Base-by-base conservation (phyloP, 2,113 vertebrate species). In the Lepidothrix coronata region DNA sequence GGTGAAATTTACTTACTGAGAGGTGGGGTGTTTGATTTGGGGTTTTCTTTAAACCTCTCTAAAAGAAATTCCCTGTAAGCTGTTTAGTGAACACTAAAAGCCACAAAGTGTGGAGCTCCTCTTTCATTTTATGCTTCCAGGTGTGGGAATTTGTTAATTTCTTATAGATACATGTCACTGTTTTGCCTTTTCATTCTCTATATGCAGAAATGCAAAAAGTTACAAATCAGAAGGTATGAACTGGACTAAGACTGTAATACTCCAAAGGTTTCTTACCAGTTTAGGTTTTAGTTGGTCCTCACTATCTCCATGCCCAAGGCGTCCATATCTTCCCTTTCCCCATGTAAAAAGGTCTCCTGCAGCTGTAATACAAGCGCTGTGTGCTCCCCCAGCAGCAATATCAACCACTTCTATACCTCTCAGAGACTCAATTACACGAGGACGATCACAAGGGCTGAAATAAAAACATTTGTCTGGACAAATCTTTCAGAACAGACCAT, bases 281-380 rank as follows among this genome's bases (percentile, higher is more conserved):
- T 99, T 99, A 41, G 99, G 99, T 97, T 99, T 99, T 6, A 99
- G 97, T 25, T 99, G 99, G 95, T 99, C 99, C 89, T 99, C 99
- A 24, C 99, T 99, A 95, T 99, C 99, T 18, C 99, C 99, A 12
- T 99, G 99, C 8, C 99, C 99, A 73, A 99, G 98, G 19, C 99
- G 98, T 33, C 99, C 99, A 0, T 99, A 99, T 39, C 99, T 98
- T 49, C 99, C 99, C 80, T 99, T 99, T 52, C 99, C 99, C 99
- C 99, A 99, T 0, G 99, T 99, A 96, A 99, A 99, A 58, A 99
- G 99, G 96, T 99, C 99, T 55, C 99, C 99, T 3, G 98, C 99
- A 78, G 99, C 98, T 14, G 99, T 99, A 88, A 99, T 99, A 22
- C 99, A 99, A 4, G 99, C 99, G 0, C 99, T 99, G 98, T 99